Evolutionary conservation across 2,113 vertebrate genomes (phyloP).

Genomic region (Coptodon rendalli): DNA sequence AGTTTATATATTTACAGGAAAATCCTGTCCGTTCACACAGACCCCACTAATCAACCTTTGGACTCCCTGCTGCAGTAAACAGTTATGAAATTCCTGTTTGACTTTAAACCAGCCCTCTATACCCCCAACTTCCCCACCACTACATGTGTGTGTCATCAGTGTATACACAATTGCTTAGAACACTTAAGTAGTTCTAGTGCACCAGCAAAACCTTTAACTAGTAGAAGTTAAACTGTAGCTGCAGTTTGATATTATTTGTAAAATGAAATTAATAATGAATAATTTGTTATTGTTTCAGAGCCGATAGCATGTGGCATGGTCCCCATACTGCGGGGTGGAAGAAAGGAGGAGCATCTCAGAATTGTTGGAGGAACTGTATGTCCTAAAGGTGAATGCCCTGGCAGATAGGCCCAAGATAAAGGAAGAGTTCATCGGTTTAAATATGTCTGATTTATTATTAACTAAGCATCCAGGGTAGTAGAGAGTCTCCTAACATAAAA

Average conservation of each 20-base stretch:
- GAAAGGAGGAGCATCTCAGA: slow-evolving; percentile 22
- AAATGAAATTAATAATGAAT: neutral
- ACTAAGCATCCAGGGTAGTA: neutral
- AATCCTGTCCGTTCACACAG: neutral
- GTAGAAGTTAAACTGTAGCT: neutral
- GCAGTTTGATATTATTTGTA: neutral
- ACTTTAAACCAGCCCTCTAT: neutral
- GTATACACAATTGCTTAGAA: neutral
- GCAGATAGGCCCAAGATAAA: slow-evolving; percentile 75
- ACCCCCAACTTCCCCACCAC: neutral
- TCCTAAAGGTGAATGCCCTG: slow-evolving; percentile 89
- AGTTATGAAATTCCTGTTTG: neutral
- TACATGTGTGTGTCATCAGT: neutral
- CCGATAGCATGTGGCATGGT: slow-evolving; percentile 83
- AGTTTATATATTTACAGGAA: neutral
- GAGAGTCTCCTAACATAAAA: neutral
- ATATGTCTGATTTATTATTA: neutral
- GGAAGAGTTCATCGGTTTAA: neutral
- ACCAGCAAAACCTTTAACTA: neutral
- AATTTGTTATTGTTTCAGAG: slow-evolving; percentile 60
- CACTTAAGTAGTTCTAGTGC: neutral
- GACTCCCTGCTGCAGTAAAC: neutral
- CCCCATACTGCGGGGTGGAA: slow-evolving; percentile 65
- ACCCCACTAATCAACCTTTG: neutral
- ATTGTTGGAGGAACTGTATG: slow-evolving; percentile 85